Base-by-base conservation (phyloP, 2,797 vertebrate species). In the Falco cherrug region DNA sequence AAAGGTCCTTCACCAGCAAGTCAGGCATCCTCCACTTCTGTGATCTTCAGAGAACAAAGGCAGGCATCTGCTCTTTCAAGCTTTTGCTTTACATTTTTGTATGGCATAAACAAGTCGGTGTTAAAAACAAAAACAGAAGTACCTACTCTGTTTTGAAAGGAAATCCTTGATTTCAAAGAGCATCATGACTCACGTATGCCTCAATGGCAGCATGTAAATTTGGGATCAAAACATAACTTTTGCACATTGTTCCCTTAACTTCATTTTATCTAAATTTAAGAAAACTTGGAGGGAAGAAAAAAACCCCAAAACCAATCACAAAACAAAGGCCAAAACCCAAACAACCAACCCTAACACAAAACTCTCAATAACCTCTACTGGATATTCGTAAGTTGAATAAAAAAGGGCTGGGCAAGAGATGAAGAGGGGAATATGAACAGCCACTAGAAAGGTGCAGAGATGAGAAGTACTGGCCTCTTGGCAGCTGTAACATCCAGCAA, bases 11-110 rank as follows among this genome's bases (percentile, higher is more conserved):
- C 69, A 41, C 14, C 74, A 76, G 67, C 56, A 79, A 60, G 50
- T 33, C 64, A 70, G 37, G 54, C 1, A 0, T 68, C 56, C 51
- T 76, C 67, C 26, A 19, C 60, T 87, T 45, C 8, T 28, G 47
- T 67, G 67, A 89, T 76, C 77, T 77, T 68, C 77, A 48, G 69
- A 93, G 84, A 84, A 93, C 60, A 95, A 86, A 93, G 74, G 54
- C 4, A 59, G 28, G 33, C 70, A 10, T 39, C 45, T 84, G 61
- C 47, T 93, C 75, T 84, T 91, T 88, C 48, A 89, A 79, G 75
- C 21, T 70, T 83, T 78, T 35, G 33, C 71, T 86, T 76, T 67
- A 31, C 31, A 10, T 79, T 95, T 95, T 76, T 8, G 6, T 54
- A 67, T 2, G n/a, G 45, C 74, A 75, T 19, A 73, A 96, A 79